Percentiles rank a stretch among this genome's conserved stretches.
Conservation (phyloP, 2,797 vertebrate genomes). For the Halcyon leucocephala region DNA sequence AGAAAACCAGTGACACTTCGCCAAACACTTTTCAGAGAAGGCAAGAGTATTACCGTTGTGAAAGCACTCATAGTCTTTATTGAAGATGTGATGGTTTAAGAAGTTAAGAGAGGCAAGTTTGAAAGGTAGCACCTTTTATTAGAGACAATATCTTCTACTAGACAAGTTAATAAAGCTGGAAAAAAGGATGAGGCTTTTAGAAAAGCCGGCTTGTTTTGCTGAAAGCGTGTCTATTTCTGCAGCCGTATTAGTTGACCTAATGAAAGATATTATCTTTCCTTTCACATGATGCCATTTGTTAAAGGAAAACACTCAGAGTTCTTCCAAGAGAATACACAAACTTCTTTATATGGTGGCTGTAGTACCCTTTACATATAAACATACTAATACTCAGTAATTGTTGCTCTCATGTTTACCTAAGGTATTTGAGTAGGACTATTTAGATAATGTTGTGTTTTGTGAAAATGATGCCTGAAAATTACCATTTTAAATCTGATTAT, state of each 20-base stretch:
- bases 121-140: neutral
- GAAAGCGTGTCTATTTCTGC: neutral
- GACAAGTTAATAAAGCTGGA: conserved; percentile 28
- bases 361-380: neutral
- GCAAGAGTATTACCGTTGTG: neutral
- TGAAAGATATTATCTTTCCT: neutral
- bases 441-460: neutral
- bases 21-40: neutral
- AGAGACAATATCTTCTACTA: neutral
- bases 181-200: neutral
- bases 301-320: neutral
- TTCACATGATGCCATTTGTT: neutral
- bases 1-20: neutral
- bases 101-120: neutral
- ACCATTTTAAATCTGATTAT: neutral
- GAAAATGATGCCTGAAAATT: neutral
- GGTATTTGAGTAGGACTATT: neutral
- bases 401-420: neutral
- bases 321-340: neutral
- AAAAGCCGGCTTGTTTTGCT: neutral
- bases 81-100: neutral
- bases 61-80: neutral
- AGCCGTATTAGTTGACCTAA: neutral
- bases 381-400: neutral
- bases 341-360: neutral